Conservation (phyloP, 2,888 invertebrate genomes). For the Bombyx huttoni region DNA sequence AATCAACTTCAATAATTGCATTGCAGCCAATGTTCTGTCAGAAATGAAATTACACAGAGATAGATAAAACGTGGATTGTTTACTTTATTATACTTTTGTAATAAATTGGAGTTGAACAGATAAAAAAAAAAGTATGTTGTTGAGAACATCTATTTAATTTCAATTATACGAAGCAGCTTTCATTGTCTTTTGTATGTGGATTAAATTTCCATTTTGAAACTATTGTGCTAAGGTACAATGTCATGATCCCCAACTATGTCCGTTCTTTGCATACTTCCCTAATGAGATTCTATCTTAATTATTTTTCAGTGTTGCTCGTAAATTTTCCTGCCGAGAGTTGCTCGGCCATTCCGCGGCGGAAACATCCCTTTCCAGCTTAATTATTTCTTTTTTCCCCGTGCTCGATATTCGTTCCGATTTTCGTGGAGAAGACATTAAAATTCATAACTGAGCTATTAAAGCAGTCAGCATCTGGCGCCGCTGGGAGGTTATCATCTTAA, state of each 20-base stretch:
- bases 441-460: slow-evolving; percentile 60
- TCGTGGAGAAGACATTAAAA: slow-evolving; percentile 55
- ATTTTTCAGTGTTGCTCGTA: slow-evolving; percentile 46
- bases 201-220: neutral
- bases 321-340: slow-evolving; percentile 36
- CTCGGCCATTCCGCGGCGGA: slow-evolving; percentile 41
- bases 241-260: slow-evolving; percentile 2
- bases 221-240: slow-evolving; percentile 2
- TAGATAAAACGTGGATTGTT: too few species aligned
- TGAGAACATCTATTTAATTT: neutral
- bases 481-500: slow-evolving; percentile 18
- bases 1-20: neutral
- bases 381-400: slow-evolving; percentile 52
- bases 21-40: neutral
- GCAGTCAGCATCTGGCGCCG: slow-evolving; percentile 60
- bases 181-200: neutral
- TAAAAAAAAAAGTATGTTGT: neutral
- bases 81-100: too few species aligned
- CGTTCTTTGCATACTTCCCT: slow-evolving; percentile 23
- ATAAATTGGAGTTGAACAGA: too few species aligned
- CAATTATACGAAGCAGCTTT: too few species aligned
- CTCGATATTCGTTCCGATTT: slow-evolving; percentile 61
- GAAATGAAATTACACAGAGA: neutral
- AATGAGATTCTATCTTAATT: slow-evolving; percentile 55
- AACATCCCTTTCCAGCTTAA: slow-evolving; percentile 50